Base-by-base conservation (phyloP, 35 echinoderm and acorn worm species). In the Diadema setosum region DNA sequence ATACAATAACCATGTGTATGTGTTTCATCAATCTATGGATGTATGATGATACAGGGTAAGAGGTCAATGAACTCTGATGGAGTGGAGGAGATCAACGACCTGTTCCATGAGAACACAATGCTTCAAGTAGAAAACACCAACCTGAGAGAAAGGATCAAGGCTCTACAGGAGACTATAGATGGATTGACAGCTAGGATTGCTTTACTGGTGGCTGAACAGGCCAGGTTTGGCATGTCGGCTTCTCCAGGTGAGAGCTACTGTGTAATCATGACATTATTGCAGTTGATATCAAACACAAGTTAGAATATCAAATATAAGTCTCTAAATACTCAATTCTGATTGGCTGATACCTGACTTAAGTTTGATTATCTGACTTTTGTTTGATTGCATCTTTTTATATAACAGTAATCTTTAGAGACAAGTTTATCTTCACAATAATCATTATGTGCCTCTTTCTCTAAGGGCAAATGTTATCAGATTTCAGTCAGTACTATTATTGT, bases 101-200 rank as follows among this genome's bases (percentile, higher is more conserved):
- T 98, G 8, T 98, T 98, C 42, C 96, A 98, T 64, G 96, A 98
- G 70, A 98, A 98, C 82, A 98, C 96, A 0, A 94, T 98, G 96
- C 87, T 98, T 3, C 96, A 98, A 75, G 91, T 89, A 29, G 96
- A 98, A 83, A 88, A 55, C 8, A 61, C 88, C 5, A 91, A 90
- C 40, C 81, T 98, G 20, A 39, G 96, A 18, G 81, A 91, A 25
- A 44, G 96, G 26, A 81, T 94, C 20, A 94, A 94, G 36, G 96
- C 96, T 26, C 86, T 98, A 67, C 96, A 98, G 34, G 96, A 98
- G 50, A 98, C 96, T 0, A 98, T 98, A 0, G 96, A 98, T 42
- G 87, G 88, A 20, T 89, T 91, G 81, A 94, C 92, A 3, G 85
- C 93, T 33, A 81, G 96, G 44, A 88, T 98, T 3, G 88, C 96